A percentile compares a stretch with the other conserved stretches of the same genome.
These are phyloP conservation scores for Aporophyla nigra DNA, from an alignment of 2,888 invertebrate species.

Conservation along the genomic window DNA sequence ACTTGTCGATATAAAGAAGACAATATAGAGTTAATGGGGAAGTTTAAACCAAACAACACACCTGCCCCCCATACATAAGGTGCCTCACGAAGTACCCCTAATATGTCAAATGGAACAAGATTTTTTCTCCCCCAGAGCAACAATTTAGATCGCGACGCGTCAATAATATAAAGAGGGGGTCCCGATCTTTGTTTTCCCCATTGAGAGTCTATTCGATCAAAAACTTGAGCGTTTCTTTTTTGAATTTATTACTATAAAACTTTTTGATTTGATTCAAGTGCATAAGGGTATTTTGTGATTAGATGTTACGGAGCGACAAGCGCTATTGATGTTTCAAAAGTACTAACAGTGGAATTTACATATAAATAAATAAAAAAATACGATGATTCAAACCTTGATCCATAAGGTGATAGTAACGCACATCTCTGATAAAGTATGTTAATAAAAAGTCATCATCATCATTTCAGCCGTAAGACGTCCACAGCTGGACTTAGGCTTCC, in stretches of 20 bases:
- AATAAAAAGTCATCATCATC: too few species aligned
- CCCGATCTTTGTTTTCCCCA: constrained; percentile 79
- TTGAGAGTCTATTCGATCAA: constrained; percentile 78
- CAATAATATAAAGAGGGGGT: constrained; percentile 84
- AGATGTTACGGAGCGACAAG: constrained; percentile 39
- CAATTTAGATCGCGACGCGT: constrained; percentile 87
- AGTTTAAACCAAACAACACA: constrained; percentile 64
- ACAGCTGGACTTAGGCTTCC: too few species aligned
- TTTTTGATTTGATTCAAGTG: constrained; percentile 60
- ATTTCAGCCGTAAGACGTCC: too few species aligned
- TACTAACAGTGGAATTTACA: constrained; percentile 5
- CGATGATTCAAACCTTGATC: too few species aligned
- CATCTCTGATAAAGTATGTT: too few species aligned
- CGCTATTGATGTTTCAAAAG: background rate
- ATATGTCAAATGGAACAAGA: constrained; percentile 84
- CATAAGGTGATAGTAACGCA: too few species aligned
- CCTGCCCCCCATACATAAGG: constrained; percentile 69
- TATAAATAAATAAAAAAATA: background rate
- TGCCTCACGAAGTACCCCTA: constrained; percentile 71
- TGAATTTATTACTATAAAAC: constrained; percentile 55
- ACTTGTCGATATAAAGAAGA: constrained; percentile 16
- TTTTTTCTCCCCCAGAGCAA: constrained; percentile 81
- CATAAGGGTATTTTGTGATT: constrained; percentile 47
- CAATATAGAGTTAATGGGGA: constrained; percentile 25
- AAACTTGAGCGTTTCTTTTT: constrained; percentile 50